These are phyloP conservation scores for Chlamydotis undulata DNA, from an alignment of 2,113 vertebrate species.

Conservation along the genomic window DNA sequence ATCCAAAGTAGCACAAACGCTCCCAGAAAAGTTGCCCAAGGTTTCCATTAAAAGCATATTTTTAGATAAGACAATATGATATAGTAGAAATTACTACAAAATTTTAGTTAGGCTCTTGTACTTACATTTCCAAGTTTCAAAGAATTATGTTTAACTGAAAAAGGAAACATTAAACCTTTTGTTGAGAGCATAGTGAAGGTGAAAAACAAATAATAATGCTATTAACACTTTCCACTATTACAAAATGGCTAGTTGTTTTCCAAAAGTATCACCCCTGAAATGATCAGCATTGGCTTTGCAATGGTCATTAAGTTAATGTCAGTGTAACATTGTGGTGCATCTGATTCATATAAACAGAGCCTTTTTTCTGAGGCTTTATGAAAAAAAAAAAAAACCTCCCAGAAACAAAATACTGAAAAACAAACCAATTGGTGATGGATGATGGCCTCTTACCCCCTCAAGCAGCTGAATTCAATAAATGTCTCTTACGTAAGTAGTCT, in stretches of 20 bases:
- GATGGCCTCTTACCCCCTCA: neutral
- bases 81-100: neutral
- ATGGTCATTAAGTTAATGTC: neutral
- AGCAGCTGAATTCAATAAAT: neutral
- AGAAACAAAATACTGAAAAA: neutral
- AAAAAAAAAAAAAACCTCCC: neutral
- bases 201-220: neutral
- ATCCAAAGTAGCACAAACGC: neutral
- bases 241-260: neutral
- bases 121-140: neutral
- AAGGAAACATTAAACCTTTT: neutral
- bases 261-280: neutral
- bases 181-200: neutral
- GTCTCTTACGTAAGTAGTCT: neutral
- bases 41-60: neutral
- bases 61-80: neutral
- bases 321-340: neutral
- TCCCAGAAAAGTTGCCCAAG: neutral
- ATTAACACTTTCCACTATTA: neutral
- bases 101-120: neutral
- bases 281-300: neutral
- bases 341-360: neutral
- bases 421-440: neutral
- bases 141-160: neutral
- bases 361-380: neutral